phyloP scores from a whole-genome alignment of 2,797 vertebrate species.

The Spinus olivaceus region DNA sequence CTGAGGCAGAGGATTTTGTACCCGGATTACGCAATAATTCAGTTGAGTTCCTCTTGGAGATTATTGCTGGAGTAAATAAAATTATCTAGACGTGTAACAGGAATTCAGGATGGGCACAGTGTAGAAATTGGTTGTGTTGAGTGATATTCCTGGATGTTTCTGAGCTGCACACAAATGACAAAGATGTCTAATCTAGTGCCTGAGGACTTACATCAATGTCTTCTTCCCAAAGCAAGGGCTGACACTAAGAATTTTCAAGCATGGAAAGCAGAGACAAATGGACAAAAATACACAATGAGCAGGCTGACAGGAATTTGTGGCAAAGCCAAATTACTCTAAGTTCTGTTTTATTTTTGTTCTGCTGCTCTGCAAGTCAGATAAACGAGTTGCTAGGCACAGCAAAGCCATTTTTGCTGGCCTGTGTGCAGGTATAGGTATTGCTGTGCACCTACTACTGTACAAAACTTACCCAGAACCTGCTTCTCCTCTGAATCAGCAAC shows the following conservation, averaged over 20 bases:
- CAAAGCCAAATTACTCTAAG: not conserved
- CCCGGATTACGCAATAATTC: fast-evolving
- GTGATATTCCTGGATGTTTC: not conserved
- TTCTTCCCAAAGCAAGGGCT: not conserved
- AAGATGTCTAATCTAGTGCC: not conserved
- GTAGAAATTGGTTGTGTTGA: not conserved
- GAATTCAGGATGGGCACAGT: not conserved
- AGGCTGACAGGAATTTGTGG: not conserved
- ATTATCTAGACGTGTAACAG: not conserved
- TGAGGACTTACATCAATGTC: not conserved
- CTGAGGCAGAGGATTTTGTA: not conserved
- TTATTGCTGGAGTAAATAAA: not conserved
- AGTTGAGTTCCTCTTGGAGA: not conserved
- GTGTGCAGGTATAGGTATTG: not conserved
- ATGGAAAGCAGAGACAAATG: not conserved
- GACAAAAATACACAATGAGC: not conserved
- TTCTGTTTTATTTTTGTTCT: not conserved
- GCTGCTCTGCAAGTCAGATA: not conserved
- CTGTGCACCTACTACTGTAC: not conserved
- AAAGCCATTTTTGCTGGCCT: not conserved
- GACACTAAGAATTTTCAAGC: not conserved
- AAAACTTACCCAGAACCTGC: not conserved
- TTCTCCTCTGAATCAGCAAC: not conserved
- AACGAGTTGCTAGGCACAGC: not conserved
- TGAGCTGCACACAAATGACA: not conserved